phyloP scores from a whole-genome alignment of 92 coral and sea anemone genomes.

The Siderastrea siderea region DNA sequence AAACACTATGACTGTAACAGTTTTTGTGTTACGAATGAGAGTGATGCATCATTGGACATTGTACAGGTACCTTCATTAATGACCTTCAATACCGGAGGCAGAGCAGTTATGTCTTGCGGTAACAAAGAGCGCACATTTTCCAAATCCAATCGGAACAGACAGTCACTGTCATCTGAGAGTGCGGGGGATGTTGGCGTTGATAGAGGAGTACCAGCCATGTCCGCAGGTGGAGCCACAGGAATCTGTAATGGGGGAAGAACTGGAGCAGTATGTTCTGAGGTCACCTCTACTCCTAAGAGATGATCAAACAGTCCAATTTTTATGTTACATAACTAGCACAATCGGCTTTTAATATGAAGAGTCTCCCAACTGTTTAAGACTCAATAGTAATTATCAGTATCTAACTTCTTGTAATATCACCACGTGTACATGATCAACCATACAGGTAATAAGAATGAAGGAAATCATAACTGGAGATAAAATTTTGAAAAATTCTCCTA shows the following conservation, averaged over 20 bases:
- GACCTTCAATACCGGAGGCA: constrained; percentile 82
- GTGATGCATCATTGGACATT: background rate
- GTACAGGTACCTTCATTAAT: constrained; percentile 66
- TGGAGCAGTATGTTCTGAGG: background rate
- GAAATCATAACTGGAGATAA: too few relatives aligned
- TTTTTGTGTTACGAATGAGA: too few relatives aligned
- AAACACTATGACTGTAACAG: too few relatives aligned
- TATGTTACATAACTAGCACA: too few relatives aligned
- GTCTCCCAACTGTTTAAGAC: too few relatives aligned
- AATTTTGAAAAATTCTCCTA: too few relatives aligned
- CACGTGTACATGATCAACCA: too few relatives aligned
- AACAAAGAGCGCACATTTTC: constrained; percentile 90
- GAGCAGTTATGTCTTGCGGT: constrained; percentile 78
- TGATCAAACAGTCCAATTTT: background rate
- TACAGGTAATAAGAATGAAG: too few relatives aligned
- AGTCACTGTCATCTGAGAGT: constrained; percentile 90
- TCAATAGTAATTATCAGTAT: too few relatives aligned
- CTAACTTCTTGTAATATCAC: too few relatives aligned
- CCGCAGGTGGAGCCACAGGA: constrained; percentile 2
- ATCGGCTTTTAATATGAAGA: too few relatives aligned
- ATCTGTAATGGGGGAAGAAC: constrained; percentile 40
- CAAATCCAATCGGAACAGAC: constrained; percentile 86
- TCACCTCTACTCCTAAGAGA: background rate
- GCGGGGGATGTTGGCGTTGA: constrained; percentile 88
- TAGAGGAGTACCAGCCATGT: constrained; percentile 38